A percentile compares a stretch with the other conserved stretches of the same genome.
Evolutionary conservation across 2,797 vertebrate genomes (phyloP).

Genomic region (Esox masquinongy): DNA sequence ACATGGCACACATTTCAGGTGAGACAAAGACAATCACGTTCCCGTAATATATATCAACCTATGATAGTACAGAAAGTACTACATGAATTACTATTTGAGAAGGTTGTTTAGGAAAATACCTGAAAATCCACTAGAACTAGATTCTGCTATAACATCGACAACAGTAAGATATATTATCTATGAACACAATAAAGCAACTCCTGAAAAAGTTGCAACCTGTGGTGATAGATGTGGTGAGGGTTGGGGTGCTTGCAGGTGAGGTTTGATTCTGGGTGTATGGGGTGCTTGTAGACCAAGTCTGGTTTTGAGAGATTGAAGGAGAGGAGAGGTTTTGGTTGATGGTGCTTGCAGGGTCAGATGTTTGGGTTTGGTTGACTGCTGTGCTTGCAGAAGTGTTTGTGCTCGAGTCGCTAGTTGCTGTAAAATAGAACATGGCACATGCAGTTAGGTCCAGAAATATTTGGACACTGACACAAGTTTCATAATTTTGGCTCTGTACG

Average conservation of each 20-base stretch:
- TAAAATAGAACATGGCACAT: conserved; percentile 26
- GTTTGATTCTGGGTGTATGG: background rate
- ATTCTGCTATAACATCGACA: background rate
- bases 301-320: background rate
- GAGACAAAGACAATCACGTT: background rate
- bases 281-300: background rate
- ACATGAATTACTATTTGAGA: conserved; percentile 27
- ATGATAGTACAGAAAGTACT: background rate
- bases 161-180: background rate
- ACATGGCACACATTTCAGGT: conserved; percentile 1
- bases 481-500: no score
- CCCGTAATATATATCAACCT: background rate
- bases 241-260: background rate
- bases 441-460: no score
- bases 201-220: conserved; percentile 36
- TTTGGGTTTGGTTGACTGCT: background rate
- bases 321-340: no score
- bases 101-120: background rate
- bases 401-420: conserved; percentile 20
- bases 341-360: background rate
- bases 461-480: no score
- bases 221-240: conserved; percentile 17
- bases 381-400: background rate
- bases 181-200: background rate
- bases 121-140: background rate